A percentile compares a stretch with the other conserved stretches of the same genome.
Conservation (phyloP, 1,140 invertebrate species). For the Hycleus phaleratus region DNA sequence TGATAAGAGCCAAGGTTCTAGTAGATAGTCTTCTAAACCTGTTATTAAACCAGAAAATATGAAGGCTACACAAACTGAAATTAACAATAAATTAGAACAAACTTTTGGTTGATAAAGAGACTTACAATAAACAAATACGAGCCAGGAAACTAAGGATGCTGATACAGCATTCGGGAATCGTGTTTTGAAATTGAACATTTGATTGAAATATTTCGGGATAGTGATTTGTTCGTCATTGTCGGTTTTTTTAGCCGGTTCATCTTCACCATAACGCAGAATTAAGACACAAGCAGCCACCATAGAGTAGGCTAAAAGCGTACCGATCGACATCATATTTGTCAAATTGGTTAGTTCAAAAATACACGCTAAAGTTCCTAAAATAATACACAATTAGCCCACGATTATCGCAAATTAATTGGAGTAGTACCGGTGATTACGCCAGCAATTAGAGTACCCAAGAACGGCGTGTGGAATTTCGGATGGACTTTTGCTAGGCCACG, state of each 20-base stretch:
- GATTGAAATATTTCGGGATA: conserved; percentile 34
- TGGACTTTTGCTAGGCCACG: conserved; percentile 61
- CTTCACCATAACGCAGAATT: conserved; percentile 53
- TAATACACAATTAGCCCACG: background rate
- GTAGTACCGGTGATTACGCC: conserved; percentile 60
- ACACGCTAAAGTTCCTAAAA: conserved; percentile 59
- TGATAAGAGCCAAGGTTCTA: conserved; percentile 24
- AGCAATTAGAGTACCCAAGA: conserved; percentile 70
- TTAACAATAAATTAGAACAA: conserved; percentile 11
- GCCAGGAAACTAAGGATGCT: conserved; percentile 44
- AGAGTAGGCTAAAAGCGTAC: conserved; percentile 75
- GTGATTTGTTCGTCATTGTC: conserved; percentile 34
- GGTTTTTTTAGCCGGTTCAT: conserved; percentile 36
- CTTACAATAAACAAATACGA: conserved; percentile 47
- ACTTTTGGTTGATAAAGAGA: background rate
- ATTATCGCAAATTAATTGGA: no score
- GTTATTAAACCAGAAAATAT: conserved; percentile 25
- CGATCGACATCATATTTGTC: conserved; percentile 84
- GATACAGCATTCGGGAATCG: conserved; percentile 46
- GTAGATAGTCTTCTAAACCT: conserved; percentile 27
- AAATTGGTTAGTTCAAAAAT: conserved; percentile 69
- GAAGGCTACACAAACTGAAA: conserved; percentile 30
- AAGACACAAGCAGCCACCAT: conserved; percentile 78
- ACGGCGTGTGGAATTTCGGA: conserved; percentile 66
- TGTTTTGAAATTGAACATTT: conserved; percentile 41